Conservation (phyloP, 92 coral and sea anemone species). For the Siderastrea siderea region DNA sequence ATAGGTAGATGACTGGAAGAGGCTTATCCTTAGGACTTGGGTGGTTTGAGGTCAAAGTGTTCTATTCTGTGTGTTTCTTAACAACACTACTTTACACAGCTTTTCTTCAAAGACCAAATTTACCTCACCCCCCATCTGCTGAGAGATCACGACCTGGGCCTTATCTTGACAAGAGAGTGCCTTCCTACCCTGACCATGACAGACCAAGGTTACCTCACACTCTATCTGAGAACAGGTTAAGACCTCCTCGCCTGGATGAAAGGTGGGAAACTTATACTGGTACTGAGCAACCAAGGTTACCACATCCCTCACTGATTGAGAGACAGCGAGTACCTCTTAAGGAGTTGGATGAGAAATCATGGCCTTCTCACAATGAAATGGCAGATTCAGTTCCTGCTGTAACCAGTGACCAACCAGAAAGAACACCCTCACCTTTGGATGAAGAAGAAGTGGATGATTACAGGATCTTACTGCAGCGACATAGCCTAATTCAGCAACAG, state of each 20-base stretch:
- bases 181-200: neutral
- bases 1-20: no score
- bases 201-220: neutral
- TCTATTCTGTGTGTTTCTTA: neutral
- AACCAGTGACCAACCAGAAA: conserved; percentile 17
- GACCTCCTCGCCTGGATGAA: conserved; percentile 23
- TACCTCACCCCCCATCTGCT: conserved; percentile 9
- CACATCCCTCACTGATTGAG: neutral
- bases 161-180: conserved; percentile 8
- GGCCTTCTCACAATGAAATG: neutral
- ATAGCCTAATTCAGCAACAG: conserved; percentile 91
- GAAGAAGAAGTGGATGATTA: conserved; percentile 77
- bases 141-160: conserved; percentile 10
- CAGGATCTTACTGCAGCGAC: conserved; percentile 85
- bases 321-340: conserved; percentile 20
- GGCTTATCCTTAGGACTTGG: no score
- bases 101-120: conserved; percentile 27
- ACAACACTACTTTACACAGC: neutral
- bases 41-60: neutral
- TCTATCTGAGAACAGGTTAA: neutral
- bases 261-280: conserved; percentile 21
- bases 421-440: conserved; percentile 54
- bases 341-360: conserved; percentile 21
- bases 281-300: conserved; percentile 27
- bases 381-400: neutral